These are phyloP conservation scores for Cydia splendana DNA, from an alignment of 1,140 invertebrate genomes.

Conservation along the genomic window DNA sequence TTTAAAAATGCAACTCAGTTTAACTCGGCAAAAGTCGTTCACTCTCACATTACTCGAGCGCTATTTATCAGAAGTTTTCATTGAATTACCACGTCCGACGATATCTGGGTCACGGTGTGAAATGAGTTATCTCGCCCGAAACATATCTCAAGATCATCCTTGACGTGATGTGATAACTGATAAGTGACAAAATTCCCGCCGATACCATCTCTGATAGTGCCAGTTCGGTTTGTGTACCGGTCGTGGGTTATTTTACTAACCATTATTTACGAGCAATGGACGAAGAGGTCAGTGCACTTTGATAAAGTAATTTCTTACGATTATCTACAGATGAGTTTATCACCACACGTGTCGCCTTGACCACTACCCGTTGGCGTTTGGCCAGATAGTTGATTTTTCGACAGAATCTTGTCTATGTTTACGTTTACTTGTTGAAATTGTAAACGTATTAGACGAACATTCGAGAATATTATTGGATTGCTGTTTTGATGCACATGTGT, in stretches of 20 bases:
- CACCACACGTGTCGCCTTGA: constrained; percentile 20
- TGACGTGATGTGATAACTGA: constrained; percentile 40
- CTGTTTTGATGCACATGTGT: background rate
- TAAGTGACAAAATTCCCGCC: constrained; percentile 23
- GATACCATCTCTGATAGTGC: constrained; percentile 43
- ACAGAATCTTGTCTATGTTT: constrained; percentile 22
- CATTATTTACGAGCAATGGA: constrained; percentile 42
- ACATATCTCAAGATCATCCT: constrained; percentile 57
- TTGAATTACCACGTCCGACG: constrained; percentile 1
- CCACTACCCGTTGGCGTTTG: constrained; percentile 17
- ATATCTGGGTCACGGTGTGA: constrained; percentile 25
- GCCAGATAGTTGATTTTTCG: constrained; percentile 22
- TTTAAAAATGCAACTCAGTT: constrained; percentile 7
- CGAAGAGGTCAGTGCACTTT: constrained; percentile 43
- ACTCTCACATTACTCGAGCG: constrained; percentile 11
- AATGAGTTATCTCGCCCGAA: constrained; percentile 43
- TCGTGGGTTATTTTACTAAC: background rate
- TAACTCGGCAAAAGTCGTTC: background rate
- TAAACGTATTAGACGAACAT: constrained; percentile 12
- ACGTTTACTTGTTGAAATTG: constrained; percentile 11
- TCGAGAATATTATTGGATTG: constrained; percentile 11
- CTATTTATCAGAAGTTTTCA: background rate
- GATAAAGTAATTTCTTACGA: constrained; percentile 31
- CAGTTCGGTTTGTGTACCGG: background rate
- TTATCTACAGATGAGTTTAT: constrained; percentile 28